A percentile compares a stretch with the other conserved stretches of the same genome.
These are phyloP conservation scores for Heliconius sara DNA, from an alignment of 2,888 invertebrate genomes.

Conservation along the genomic window DNA sequence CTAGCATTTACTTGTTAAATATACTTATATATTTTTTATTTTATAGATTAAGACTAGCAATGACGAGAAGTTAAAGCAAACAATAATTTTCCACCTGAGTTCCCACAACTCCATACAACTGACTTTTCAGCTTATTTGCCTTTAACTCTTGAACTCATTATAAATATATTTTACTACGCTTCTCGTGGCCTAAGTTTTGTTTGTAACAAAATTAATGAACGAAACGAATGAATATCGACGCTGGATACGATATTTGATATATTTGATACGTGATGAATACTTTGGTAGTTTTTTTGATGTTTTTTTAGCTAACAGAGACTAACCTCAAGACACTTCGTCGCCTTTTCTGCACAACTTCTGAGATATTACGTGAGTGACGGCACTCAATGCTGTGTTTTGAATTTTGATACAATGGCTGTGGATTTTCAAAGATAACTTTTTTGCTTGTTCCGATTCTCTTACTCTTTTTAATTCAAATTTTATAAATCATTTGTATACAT, in stretches of 20 bases:
- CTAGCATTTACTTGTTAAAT: too few species aligned
- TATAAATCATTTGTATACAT: background rate
- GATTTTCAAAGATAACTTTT: too few species aligned
- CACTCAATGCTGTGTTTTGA: background rate
- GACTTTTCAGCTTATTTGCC: constrained; percentile 10
- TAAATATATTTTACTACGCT: constrained; percentile 9
- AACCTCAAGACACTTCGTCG: background rate
- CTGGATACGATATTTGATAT: background rate
- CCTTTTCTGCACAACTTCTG: background rate
- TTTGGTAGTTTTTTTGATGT: too few species aligned
- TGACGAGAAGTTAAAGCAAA: background rate
- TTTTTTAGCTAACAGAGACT: background rate
- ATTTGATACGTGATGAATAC: too few species aligned
- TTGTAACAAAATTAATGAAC: constrained; percentile 17
- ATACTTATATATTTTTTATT: background rate
- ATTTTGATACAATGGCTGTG: background rate
- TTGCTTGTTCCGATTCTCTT: too few species aligned
- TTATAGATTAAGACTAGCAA: background rate
- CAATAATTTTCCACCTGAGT: background rate
- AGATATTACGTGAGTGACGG: background rate
- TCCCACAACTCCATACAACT: background rate
- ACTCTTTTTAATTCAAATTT: too few species aligned
- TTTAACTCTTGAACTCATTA: constrained; percentile 11
- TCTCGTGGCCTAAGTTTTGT: background rate
- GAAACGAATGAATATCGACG: background rate